Conservation (phyloP, 2,888 invertebrate genomes). For the Boloria selene region DNA sequence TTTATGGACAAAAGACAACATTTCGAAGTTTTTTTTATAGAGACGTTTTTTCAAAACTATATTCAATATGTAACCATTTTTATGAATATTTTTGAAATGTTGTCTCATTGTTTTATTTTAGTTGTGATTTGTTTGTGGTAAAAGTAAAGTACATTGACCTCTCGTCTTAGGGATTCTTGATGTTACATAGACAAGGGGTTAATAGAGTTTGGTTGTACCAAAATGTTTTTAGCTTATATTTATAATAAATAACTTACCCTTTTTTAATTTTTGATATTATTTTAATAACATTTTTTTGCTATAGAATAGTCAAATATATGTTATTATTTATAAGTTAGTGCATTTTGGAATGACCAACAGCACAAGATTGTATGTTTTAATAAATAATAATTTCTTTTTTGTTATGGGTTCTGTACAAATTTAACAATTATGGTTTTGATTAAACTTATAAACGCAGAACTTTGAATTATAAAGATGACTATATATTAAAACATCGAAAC, state of each 20-base stretch:
- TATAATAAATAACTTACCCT: not conserved
- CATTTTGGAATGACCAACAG: conserved; percentile 8
- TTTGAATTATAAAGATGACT: not conserved
- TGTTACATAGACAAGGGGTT: not conserved
- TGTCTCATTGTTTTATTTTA: conserved; percentile 13
- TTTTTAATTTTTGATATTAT: conserved; percentile 1
- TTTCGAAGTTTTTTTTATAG: conserved; percentile 10
- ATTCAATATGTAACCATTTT: not conserved
- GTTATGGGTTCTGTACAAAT: not conserved
- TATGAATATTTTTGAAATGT: conserved; percentile 17
- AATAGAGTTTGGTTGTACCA: not conserved
- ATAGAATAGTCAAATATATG: not conserved
- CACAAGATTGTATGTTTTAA: conserved; percentile 2
- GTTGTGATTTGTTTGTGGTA: not conserved
- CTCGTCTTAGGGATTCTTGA: too few relatives aligned
- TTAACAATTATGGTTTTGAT: not conserved
- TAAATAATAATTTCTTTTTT: not conserved
- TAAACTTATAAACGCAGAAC: not conserved
- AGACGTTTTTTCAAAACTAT: not conserved
- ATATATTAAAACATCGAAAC: conserved; percentile 9
- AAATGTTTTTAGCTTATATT: not conserved
- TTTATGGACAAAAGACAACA: conserved; percentile 23
- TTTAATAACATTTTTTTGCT: not conserved
- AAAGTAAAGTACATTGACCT: not conserved
- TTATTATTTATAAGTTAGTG: not conserved